Base-by-base conservation (phyloP, 2,113 vertebrate genomes). In the Clupea harengus region DNA sequence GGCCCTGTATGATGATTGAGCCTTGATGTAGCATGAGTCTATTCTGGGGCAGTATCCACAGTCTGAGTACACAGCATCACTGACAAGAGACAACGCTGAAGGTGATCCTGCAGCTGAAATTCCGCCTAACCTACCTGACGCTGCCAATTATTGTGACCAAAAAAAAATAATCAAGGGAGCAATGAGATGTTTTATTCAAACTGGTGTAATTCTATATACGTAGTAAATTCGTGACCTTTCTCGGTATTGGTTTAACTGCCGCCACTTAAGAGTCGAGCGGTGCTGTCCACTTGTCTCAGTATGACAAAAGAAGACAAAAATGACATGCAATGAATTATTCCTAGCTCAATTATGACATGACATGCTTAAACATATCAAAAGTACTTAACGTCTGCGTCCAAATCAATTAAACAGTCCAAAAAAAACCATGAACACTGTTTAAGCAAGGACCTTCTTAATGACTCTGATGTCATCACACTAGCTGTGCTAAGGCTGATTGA, bases 21-120 rank as follows among this genome's bases (percentile, higher is more conserved):
- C 72, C 72, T 78, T 78, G 72, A 78, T 78, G 72, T 32, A 78
- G 72, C 72, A 78, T 78, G 28, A 78, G 72, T 78, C 72, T 78
- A 39, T 78, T 39, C 39, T 78, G 72, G 72, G 39, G 72, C 72
- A 78, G 72, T 11, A 78, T 39, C 28, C 32, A 78, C 72, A 44
- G 28, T 17, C 28, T 32, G 25, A 15, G 25, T 78, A 32, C 28
- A 78, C 72, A 78, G 15, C 72, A 78, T 78, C 39, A 78, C 72
- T 78, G 72, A 39, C 72, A 78, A 17, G 72, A 44, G 72, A 78
- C 72, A 78, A 39, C 72, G 39, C 25, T 78, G 72, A 78, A 39
- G 72, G 72, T 78, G 72, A 78, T 78, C 28, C 72, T 78, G 72
- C 28, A 4, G 15, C 72, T 78, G 32, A 78, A 39, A 39, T 32